These are phyloP conservation scores for Drosophila barbarae DNA, from an alignment of 2,888 invertebrate species.

Conservation along the genomic window DNA sequence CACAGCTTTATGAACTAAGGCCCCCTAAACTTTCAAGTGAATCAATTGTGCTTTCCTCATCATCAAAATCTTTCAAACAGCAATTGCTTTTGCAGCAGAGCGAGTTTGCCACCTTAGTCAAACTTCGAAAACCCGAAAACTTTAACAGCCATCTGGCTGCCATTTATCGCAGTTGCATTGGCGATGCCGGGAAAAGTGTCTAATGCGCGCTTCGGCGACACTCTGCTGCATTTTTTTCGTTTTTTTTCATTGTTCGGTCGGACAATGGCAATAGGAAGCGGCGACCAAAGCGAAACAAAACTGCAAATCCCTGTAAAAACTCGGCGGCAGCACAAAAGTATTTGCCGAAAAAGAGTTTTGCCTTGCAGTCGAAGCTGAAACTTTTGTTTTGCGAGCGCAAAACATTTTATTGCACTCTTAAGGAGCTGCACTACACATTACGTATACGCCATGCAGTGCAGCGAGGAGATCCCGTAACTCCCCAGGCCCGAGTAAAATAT, in stretches of 20 bases:
- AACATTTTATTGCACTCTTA: conserved; percentile 73
- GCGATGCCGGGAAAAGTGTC: conserved; percentile 38
- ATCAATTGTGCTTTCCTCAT: conserved; percentile 38
- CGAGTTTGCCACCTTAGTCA: conserved; percentile 29
- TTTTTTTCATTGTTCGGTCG: conserved; percentile 3
- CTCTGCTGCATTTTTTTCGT: conserved; percentile 14
- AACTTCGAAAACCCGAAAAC: conserved; percentile 40
- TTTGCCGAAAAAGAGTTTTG: conserved; percentile 50
- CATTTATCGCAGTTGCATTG: conserved; percentile 54
- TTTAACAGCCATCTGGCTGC: conserved; percentile 44
- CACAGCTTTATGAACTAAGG: conserved; percentile 3
- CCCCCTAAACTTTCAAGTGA: conserved; percentile 24
- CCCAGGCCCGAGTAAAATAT: conserved; percentile 76
- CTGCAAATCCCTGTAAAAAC: conserved; percentile 68
- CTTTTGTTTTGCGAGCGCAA: conserved; percentile 59
- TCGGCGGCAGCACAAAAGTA: conserved; percentile 62
- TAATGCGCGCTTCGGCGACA: conserved; percentile 56
- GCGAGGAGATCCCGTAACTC: conserved; percentile 43
- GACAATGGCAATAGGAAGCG: conserved; percentile 40
- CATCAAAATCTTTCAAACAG: conserved; percentile 41
- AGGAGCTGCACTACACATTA: conserved; percentile 56
- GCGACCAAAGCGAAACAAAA: conserved; percentile 51
- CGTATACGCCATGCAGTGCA: conserved; percentile 48
- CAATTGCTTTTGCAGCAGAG: conserved; percentile 35
- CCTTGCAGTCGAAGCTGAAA: conserved; percentile 46